These are phyloP conservation scores for Campylomormyrus numenius DNA, from an alignment of 2,113 vertebrate genomes.

Conservation along the genomic window DNA sequence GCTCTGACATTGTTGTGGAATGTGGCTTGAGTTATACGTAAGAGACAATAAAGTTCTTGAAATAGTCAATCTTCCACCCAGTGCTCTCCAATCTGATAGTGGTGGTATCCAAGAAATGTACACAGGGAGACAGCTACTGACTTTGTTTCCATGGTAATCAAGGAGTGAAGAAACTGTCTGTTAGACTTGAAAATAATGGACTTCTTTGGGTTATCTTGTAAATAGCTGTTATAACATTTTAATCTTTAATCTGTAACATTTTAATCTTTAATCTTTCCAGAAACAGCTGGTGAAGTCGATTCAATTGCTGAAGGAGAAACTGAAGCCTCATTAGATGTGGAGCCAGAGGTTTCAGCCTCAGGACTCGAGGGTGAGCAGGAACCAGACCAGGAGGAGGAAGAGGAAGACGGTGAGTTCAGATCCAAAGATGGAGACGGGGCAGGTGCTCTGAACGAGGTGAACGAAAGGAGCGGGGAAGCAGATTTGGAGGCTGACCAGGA, in stretches of 20 bases:
- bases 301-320: slow-evolving; percentile 26
- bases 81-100: background rate
- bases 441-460: slow-evolving; percentile 15
- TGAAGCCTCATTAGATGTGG: background rate
- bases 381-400: slow-evolving; percentile 22
- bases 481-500: slow-evolving; percentile 64
- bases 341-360: background rate
- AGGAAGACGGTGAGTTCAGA: slow-evolving; percentile 26
- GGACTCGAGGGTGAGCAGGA: slow-evolving; percentile 31
- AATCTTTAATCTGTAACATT: background rate
- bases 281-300: slow-evolving; percentile 58
- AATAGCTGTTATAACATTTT: background rate
- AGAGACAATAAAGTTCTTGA: background rate
- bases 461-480: slow-evolving; percentile 27
- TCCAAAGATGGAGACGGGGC: slow-evolving; percentile 22
- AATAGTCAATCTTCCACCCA: background rate
- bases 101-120: background rate
- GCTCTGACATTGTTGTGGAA: background rate
- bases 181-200: background rate
- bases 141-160: background rate
- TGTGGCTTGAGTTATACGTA: background rate
- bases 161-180: background rate
- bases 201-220: background rate
- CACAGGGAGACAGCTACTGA: background rate
- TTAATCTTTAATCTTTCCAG: slow-evolving; percentile 35